Evolutionary conservation across 2,888 invertebrate genomes (phyloP), one percentile per base, ranked within the genome.

Genomic region (Halictus quadricinctus): DNA sequence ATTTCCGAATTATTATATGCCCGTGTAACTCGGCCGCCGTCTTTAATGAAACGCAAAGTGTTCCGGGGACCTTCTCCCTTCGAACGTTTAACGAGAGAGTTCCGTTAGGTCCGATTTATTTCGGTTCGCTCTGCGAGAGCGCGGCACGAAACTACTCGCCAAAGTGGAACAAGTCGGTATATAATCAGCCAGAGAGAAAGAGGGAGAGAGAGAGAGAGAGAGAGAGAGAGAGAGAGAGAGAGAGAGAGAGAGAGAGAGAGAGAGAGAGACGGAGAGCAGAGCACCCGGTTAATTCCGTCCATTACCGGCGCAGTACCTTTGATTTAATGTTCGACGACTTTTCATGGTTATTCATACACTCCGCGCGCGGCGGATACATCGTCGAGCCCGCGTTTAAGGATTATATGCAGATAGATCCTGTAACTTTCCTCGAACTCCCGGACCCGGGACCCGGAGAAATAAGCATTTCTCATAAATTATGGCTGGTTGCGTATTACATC

Each of bases 111-210:
- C 50, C 58, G 72, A 69, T 69, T 73, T 74, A 73, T 46, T 70
- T 60, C 25, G 70, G 25, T 21, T 6, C n/a, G 58, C 58, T 13
- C n/a, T 15, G 66, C 69, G n/a, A 82, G 25, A 54, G 54, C n/a
- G n/a, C n/a, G 25, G 43, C 25, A 25, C 46, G 13, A n/a, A 46
- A 15, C 73, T 43, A 18, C 50, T 50, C 50, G 15, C n/a, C 36
- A n/a, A 74, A 83, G 85, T 79, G 48, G 79, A 73, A 79, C 58
- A 66, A 72, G 69, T 72, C 78, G 79, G 18, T 7, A 54, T 43
- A 76, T 72, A 76, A 72, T 75, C 72, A 58, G 83, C 48, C 78
- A 25, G 43, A 13, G n/a, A 15, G 18, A 66, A n/a, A 73, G 8
- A 36, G 0, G 0, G 36, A 36, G 0, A 36, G 36, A 36, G 4